Percentiles rank a stretch among this genome's conserved stretches.
phyloP scores from a whole-genome alignment of 2,797 vertebrate genomes.

The Presbytis comata region DNA sequence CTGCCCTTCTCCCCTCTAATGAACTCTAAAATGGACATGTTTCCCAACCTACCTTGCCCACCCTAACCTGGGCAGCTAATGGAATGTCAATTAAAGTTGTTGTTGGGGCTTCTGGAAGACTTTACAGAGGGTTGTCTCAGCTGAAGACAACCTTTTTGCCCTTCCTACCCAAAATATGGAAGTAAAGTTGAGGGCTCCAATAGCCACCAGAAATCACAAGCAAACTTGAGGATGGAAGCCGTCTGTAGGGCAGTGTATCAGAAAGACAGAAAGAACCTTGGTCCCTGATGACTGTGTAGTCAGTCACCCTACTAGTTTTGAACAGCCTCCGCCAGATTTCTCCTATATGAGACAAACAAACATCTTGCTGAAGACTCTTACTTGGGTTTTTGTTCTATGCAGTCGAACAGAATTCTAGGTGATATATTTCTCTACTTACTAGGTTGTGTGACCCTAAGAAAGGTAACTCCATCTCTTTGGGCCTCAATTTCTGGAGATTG shows the following conservation, averaged over 20 bases:
- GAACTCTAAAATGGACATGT: background rate
- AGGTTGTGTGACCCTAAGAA: background rate
- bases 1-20: too few relatives aligned
- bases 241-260: background rate
- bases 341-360: background rate
- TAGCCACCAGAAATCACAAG: background rate
- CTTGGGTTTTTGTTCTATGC: background rate
- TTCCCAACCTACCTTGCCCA: background rate
- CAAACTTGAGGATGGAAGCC: background rate
- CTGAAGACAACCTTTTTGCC: background rate
- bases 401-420: background rate
- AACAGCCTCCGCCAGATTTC: background rate
- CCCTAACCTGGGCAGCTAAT: background rate
- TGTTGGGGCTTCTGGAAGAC: background rate
- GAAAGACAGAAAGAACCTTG: background rate
- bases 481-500: background rate
- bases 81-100: background rate
- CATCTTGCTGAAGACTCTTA: background rate
- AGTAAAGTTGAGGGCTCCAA: background rate
- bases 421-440: background rate
- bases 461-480: background rate
- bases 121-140: background rate
- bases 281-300: too few relatives aligned
- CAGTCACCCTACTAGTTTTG: background rate
- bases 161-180: background rate